Conservation (phyloP, 2,888 invertebrate genomes). For the Heliconius erato region DNA sequence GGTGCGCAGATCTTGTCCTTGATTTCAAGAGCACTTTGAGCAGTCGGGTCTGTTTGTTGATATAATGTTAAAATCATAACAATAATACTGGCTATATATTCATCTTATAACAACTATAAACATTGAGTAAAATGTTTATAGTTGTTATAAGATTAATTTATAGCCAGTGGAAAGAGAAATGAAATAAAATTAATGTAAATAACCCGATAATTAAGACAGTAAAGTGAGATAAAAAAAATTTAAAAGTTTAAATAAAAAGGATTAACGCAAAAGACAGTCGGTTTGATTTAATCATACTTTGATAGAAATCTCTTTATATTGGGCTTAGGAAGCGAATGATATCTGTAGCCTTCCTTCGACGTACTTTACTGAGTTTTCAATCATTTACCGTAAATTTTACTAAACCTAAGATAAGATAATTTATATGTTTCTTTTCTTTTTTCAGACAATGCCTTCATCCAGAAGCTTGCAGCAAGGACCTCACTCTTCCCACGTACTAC, state of each 20-base stretch:
- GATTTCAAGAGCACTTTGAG: background rate
- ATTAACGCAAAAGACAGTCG: background rate
- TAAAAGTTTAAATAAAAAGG: background rate
- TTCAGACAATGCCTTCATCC: conserved; percentile 96
- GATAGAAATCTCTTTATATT: no score
- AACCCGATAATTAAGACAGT: background rate
- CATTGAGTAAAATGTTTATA: no score
- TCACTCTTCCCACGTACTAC: conserved; percentile 95
- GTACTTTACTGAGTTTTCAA: no score
- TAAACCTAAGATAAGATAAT: no score
- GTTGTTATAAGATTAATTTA: no score
- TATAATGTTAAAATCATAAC: background rate
- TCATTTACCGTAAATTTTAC: no score
- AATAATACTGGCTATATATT: background rate
- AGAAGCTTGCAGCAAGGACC: conserved; percentile 95
- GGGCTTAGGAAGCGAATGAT: no score
- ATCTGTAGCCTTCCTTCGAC: no score
- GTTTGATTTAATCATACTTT: background rate
- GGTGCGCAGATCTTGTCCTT: background rate
- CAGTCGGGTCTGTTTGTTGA: background rate
- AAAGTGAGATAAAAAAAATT: background rate
- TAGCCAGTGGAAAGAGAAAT: no score
- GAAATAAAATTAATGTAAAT: background rate
- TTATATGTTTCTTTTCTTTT: background rate
- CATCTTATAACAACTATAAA: background rate